These are phyloP conservation scores for Lasioglossum oenotherae DNA, from an alignment of 2,888 invertebrate species.

Conservation along the genomic window DNA sequence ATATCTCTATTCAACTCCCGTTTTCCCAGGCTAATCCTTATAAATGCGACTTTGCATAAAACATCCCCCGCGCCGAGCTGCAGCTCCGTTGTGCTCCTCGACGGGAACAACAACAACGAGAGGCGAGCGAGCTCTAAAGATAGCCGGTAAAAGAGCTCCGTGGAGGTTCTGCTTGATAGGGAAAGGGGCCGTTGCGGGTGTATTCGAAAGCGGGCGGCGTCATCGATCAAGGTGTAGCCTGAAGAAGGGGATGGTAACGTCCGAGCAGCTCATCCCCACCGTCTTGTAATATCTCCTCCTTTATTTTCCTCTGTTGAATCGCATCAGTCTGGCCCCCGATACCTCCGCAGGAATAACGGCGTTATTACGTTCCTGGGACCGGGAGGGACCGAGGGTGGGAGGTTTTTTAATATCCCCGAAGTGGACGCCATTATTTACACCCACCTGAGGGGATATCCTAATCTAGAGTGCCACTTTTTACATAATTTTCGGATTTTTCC, in stretches of 20 bases:
- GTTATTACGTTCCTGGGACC: slow-evolving; percentile 22
- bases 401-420: slow-evolving; percentile 6
- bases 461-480: background rate
- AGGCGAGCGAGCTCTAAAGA: background rate
- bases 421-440: background rate
- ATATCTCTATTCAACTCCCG: background rate
- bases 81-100: background rate
- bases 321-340: slow-evolving; percentile 24
- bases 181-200: slow-evolving; percentile 20
- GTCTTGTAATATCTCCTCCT: slow-evolving; percentile 36
- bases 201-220: slow-evolving; percentile 21
- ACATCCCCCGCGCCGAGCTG: background rate
- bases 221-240: slow-evolving; percentile 44
- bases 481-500: background rate
- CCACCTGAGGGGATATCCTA: too few relatives aligned
- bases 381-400: background rate
- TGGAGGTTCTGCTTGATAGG: slow-evolving; percentile 17
- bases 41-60: slow-evolving; percentile 15
- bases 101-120: background rate
- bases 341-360: slow-evolving; percentile 28
- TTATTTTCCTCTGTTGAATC: slow-evolving; percentile 45
- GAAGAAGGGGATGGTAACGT: background rate
- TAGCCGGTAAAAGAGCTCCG: background rate
- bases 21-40: slow-evolving; percentile 9
- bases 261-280: slow-evolving; percentile 15